Evolutionary conservation across 2,888 invertebrate genomes (phyloP), one percentile per base, ranked within the genome.

Genomic region (Rhagonycha fulva): DNA sequence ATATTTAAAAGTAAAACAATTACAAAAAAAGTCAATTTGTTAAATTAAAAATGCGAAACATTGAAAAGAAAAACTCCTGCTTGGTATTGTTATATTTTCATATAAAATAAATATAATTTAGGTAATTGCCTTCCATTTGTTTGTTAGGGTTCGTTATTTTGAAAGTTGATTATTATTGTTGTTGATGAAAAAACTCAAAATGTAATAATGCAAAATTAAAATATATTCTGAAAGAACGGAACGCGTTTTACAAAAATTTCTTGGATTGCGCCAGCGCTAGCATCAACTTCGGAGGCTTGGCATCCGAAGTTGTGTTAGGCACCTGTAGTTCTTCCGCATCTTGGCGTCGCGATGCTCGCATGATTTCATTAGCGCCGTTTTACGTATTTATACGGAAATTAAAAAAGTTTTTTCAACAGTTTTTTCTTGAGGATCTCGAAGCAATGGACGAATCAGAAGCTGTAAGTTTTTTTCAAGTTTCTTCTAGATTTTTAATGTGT

Each of bases 241-340:
- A 9, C 9, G 47, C 47, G n/a, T 4, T n/a, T 26, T 4, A n/a
- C 12, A 26, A 66, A 66, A 19, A 62, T n/a, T 24, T 76, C 74
- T 68, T 67, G 71, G 77, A 74, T 75, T 77, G 77, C 77, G 74
- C 75, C 75, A 75, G 75, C 75, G 74, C 75, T 70, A 77, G 75
- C 75, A 70, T 75, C 70, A 63, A 66, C 30, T 74, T 32, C 71
- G 66, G 30, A 72, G 28, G 71, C 72, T 70, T 72, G 24, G 26
- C 72, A 70, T 72, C 66, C 30, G 47, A 47, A 62, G 14, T 61
- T 71, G 14, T 60, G 28, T 47, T 74, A 28, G 75, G 72, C 77
- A 77, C 77, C 77, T 77, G 77, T 77, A 77, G 77, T 77, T 72
- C 30, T 30, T 73, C 62, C 62, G 63, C 73, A 71, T 76, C 76